A percentile compares a stretch with the other conserved stretches of the same genome.
phyloP scores from a whole-genome alignment of 2,797 vertebrate genomes.

The Sparus aurata region DNA sequence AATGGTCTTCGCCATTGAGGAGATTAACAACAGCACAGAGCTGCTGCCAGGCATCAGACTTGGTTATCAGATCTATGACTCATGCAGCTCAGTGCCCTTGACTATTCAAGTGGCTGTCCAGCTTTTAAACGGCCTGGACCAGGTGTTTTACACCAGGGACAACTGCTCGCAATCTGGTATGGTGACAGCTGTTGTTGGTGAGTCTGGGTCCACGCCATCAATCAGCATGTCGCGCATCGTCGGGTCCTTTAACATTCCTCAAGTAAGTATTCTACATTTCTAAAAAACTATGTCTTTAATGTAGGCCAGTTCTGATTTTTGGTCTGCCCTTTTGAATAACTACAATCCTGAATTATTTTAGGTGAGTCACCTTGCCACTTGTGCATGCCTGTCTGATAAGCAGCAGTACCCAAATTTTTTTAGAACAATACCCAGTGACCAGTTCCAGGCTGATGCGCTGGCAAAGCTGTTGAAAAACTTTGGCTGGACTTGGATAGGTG shows the following conservation, averaged over 20 bases:
- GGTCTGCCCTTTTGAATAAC: not conserved
- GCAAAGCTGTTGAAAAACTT: constrained; percentile 73
- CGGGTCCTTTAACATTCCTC: constrained; percentile 7
- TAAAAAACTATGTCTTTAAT: too few species aligned
- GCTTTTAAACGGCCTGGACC: constrained; percentile 64
- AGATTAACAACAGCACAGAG: constrained; percentile 76
- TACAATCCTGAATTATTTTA: not conserved
- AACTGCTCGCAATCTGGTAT: constrained; percentile 12
- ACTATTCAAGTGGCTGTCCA: constrained; percentile 62
- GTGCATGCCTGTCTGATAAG: constrained; percentile 37
- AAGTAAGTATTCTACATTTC: not conserved
- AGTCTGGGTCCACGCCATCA: constrained; percentile 13
- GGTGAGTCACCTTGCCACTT: constrained; percentile 22
- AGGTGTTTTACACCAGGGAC: constrained; percentile 17
- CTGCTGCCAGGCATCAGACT: constrained; percentile 72
- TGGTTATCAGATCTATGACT: constrained; percentile 77
- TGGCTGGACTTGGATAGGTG: constrained; percentile 81
- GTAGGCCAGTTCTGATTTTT: not conserved
- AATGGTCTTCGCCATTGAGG: constrained; percentile 74
- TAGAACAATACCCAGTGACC: constrained; percentile 80
- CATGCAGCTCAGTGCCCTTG: constrained; percentile 65
- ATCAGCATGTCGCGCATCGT: constrained; percentile 15
- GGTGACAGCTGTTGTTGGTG: constrained; percentile 2
- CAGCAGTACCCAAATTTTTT: constrained; percentile 69
- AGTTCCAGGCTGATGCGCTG: constrained; percentile 74